Evolutionary conservation across 2,113 vertebrate species (phyloP).

Genomic region (Cariama cristata): DNA sequence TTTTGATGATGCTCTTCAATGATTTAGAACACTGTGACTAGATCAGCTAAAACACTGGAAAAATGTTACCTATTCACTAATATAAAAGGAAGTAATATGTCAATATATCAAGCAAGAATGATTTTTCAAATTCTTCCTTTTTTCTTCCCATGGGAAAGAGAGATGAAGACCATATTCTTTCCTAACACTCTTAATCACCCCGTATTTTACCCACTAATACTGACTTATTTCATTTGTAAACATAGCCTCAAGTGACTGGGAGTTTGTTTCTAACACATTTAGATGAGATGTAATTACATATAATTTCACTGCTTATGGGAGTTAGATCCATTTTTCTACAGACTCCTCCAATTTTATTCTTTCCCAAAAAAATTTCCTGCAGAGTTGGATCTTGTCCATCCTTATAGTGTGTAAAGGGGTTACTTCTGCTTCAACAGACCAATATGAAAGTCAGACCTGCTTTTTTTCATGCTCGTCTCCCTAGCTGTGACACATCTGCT

Average conservation of each 20-base stretch:
- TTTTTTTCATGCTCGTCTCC: background rate
- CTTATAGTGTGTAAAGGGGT: background rate
- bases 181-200: background rate
- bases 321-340: background rate
- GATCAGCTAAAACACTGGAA: background rate
- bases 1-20: background rate
- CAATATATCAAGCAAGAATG: background rate
- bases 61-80: background rate
- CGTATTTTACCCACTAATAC: background rate
- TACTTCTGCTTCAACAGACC: background rate
- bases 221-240: background rate
- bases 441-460: background rate
- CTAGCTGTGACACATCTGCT: background rate
- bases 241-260: background rate
- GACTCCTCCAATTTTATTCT: background rate
- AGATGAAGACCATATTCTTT: background rate
- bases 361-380: background rate
- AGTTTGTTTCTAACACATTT: background rate
- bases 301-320: background rate
- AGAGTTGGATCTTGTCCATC: background rate
- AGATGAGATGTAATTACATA: background rate
- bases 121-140: background rate
- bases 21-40: background rate
- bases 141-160: background rate
- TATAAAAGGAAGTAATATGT: background rate